Percentiles rank a stretch among this genome's conserved stretches.
These are phyloP conservation scores for Escarpia spicata DNA, from an alignment of 2,888 invertebrate genomes.

Conservation along the genomic window DNA sequence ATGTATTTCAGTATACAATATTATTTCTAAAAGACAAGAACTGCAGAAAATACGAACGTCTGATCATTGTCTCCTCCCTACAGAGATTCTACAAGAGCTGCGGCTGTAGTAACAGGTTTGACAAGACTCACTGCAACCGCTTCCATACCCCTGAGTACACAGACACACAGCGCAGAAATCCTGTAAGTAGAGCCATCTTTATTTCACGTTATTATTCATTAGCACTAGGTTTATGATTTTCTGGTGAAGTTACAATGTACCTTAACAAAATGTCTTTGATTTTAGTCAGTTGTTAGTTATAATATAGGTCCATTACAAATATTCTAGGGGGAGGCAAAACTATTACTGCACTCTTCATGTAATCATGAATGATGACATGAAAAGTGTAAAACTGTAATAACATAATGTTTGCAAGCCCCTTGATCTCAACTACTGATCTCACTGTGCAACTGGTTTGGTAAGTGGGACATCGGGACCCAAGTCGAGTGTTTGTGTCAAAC, in stretches of 20 bases:
- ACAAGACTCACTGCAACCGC: slow-evolving; percentile 41
- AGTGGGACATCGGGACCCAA: too few relatives aligned
- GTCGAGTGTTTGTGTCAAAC: too few relatives aligned
- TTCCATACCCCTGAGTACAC: slow-evolving; percentile 46
- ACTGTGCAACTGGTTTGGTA: too few relatives aligned
- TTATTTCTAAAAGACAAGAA: neutral
- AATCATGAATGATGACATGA: neutral
- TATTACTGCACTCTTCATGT: neutral
- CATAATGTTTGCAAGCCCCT: too few relatives aligned
- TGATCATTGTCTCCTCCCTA: slow-evolving; percentile 11
- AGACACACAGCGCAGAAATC: slow-evolving; percentile 40
- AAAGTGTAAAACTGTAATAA: too few relatives aligned
- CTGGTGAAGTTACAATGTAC: neutral
- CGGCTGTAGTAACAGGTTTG: slow-evolving; percentile 29
- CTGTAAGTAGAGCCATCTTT: slow-evolving; percentile 38
- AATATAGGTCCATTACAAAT: neutral
- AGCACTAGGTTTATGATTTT: neutral
- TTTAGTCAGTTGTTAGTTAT: neutral
- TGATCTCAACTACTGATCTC: too few relatives aligned
- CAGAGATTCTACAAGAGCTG: slow-evolving; percentile 45
- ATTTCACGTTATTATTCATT: neutral
- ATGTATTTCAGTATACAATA: neutral
- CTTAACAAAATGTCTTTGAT: neutral
- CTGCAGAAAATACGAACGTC: neutral
- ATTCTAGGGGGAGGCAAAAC: neutral